Base-by-base conservation (phyloP, 2,113 vertebrate species). In the Raja brachyura region DNA sequence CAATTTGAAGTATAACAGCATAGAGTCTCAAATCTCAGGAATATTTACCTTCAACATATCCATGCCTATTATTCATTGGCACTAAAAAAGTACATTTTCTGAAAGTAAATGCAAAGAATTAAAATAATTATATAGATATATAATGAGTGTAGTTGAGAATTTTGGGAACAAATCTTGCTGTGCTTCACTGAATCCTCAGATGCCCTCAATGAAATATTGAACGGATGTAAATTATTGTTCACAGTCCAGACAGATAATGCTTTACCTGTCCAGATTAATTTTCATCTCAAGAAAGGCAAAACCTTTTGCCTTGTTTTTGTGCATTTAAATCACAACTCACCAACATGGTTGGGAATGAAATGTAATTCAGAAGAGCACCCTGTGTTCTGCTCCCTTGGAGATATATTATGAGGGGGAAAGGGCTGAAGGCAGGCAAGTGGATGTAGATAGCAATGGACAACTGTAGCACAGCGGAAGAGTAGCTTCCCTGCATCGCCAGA, bases 291-390 rank as follows among this genome's bases (percentile, higher is more conserved):
- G 95, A 88, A 88, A 88, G 63, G 63, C 7, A 14, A 88, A 66
- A 88, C 16, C 2, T 18, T 13, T 88, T 63, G 94, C 94, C 95
- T 95, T 95, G 95, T 94, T 94, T 94, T 93, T 93, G 94, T 93
- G 93, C 61, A 94, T 94, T 94, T 94, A 93, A 94, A 94, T 75
- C 93, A 85, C 94, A 93, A 92, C 0, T 88, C 59, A 31, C 59
- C 25, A 63, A 16, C 59, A 61, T 85, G 81, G 54, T 28, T 25
- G 25, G 25, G 56, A 5, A 59, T 83, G 25, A 59, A 85, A 28
- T 61, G 13, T 54, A 85, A 25, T 8, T 59, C 81, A 48, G 16
- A 20, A 6, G 16, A 48, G 33, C 5, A 48, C 6, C 56, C 54
- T 4, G 20, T 28, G 28, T 8, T 59, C 48, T 25, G 28, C 54